Evolutionary conservation across 2,888 invertebrate genomes (phyloP), one percentile per base, ranked within the genome.

Genomic region (Macrophya annulata): DNA sequence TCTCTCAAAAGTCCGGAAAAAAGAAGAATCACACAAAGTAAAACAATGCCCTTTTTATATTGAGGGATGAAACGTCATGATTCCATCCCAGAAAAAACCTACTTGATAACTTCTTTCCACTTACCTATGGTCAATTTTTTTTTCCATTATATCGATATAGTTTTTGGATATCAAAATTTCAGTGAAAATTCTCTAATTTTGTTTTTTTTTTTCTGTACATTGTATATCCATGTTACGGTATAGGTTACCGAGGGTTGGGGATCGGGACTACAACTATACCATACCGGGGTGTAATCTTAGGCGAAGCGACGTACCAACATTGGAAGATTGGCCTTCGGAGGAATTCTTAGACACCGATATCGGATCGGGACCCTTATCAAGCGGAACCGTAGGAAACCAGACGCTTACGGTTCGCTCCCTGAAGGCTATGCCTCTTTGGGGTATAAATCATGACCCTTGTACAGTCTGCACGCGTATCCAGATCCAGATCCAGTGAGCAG

Each of bases 381-480:
- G 68, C 31, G 45, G 45, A 65, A 48, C 65, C 82, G 65, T 68
- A 83, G 82, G 82, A 83, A 83, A 83, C 82, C 82, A 83, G 82
- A 83, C 82, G 82, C 82, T 83, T 83, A 83, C 82, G 82, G 45
- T 83, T 83, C 82, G 43, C 68, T 83, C 82, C 82, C 82, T 68
- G 82, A 83, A 83, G 82, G 82, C 82, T 68, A 83, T 83, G 82
- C 82, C 82, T 83, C 68, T 68, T 83, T 68, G 68, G 65, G 62
- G 82, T 83, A 83, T 83, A 83, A 83, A 83, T 83, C 82, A 83
- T 83, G 82, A 83, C 82, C 82, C 82, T 83, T 83, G 82, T 83
- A 83, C 82, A 83, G 82, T 68, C 68, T 83, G 82, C 82, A 83
- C 82, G 68, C 82, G 82, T 83, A 83, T 83, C 82, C 65, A 83